Evolutionary conservation across 2,888 invertebrate species (phyloP), one percentile per base, ranked within the genome.

Genomic region (Drosophila yooni): DNA sequence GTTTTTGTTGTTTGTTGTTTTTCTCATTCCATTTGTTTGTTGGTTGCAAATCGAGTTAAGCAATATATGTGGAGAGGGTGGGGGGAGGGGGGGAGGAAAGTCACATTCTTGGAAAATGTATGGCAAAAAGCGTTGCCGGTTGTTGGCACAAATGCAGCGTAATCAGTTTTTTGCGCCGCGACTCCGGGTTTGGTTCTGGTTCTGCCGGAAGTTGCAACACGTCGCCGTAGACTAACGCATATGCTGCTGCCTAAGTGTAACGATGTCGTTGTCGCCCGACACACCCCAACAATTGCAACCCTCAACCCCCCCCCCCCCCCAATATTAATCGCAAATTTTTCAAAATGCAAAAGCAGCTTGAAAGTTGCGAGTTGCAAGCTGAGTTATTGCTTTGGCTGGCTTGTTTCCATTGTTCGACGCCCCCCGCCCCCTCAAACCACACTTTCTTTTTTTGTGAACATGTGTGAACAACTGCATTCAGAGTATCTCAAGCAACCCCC

Each of bases 381-480:
- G 79, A 84, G 75, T 87, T 87, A 76, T 76, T 63, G 76, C 85
- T 66, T 38, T 70, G 64, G 71, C 57, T 69, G 60, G 61, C 60
- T n/a, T 57, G 52, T 53, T 15, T 51, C 62, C 72, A 62, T 81
- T 78, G 81, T 81, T 81, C 58, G 43, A 48, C 59, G 29, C 50
- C 21, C 18, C 50, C 25, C 40, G 18, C 34, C 25, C 15, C 58
- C 71, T 62, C 81, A 76, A 69, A 63, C 79, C 74, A 63, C 60
- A 69, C 48, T 50, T 61, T 71, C 72, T 57, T 62, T 50, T 69
- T 71, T 88, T 91, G 77, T 81, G 88, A 83, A 91, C 90, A 89
- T 89, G 88, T 89, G 91, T 90, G 88, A 88, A 90, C 88, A 89
- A 90, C 85, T 89, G 83, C 89, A 81, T 53, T 52, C 54, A 2